These are phyloP conservation scores for Limnephilus lunatus DNA, from an alignment of 2,888 invertebrate species.

Conservation along the genomic window DNA sequence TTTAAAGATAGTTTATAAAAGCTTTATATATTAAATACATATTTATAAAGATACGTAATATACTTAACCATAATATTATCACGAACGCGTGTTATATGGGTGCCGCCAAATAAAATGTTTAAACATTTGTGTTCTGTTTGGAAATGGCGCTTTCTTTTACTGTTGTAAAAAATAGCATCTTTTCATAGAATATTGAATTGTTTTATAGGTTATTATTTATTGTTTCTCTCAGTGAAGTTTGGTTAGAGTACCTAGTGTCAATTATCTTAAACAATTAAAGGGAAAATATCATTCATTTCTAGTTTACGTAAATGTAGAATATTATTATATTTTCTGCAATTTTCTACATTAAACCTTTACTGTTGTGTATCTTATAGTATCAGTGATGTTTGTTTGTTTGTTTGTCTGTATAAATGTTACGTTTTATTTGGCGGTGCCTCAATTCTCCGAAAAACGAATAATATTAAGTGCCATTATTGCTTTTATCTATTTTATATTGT, in stretches of 20 bases:
- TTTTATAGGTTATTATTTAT: not conserved
- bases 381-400: not conserved
- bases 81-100: not conserved
- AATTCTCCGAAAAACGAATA: not conserved
- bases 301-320: not conserved
- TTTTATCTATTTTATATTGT: constrained; percentile 17
- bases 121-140: not conserved
- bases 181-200: not conserved
- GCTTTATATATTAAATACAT: not conserved
- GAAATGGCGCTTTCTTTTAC: not conserved
- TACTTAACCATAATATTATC: not conserved
- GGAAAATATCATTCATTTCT: not conserved
- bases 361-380: not conserved
- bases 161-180: not conserved
- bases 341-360: not conserved
- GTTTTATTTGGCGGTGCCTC: constrained; percentile 5
- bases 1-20: not conserved
- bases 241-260: not conserved
- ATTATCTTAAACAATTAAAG: not conserved
- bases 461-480: not conserved
- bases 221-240: not conserved
- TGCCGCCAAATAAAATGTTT: not conserved
- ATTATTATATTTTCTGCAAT: not conserved
- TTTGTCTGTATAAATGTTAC: not conserved
- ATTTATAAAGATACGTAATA: not conserved